phyloP scores from a whole-genome alignment of 2,113 vertebrate genomes.

The Triplophysa tibetana region DNA sequence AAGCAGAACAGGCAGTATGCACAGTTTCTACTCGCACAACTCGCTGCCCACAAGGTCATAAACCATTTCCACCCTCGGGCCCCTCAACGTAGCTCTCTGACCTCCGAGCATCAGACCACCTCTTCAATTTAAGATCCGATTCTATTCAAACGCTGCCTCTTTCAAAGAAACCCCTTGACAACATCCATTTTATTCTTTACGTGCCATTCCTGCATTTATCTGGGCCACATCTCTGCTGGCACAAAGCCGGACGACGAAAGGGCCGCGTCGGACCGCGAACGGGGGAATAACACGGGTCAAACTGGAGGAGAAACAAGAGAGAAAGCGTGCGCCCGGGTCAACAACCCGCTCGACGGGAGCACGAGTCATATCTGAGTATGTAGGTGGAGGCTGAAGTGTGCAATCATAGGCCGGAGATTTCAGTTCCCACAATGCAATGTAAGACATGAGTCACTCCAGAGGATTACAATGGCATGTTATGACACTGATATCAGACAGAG shows the following conservation, averaged over 20 bases:
- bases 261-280: constrained; percentile 11
- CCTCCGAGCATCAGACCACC: constrained; percentile 14
- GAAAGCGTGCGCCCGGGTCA: constrained; percentile 31
- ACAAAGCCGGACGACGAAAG: constrained; percentile 32
- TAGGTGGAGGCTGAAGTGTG: constrained; percentile 56
- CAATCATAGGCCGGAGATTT: constrained; percentile 62
- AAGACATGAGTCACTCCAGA: constrained; percentile 44
- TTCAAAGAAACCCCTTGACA: constrained; percentile 24
- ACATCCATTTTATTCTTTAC: constrained; percentile 27
- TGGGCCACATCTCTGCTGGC: not conserved
- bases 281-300: constrained; percentile 23
- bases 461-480: constrained; percentile 62
- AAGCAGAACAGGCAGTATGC: constrained; percentile 21
- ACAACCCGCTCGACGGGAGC: not conserved
- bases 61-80: constrained; percentile 12
- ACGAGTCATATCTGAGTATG: constrained; percentile 9
- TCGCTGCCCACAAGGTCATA: constrained; percentile 15
- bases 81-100: constrained; percentile 6
- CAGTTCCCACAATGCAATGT: constrained; percentile 11
- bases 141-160: constrained; percentile 7
- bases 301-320: not conserved
- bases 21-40: not conserved
- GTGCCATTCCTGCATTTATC: constrained; percentile 9
- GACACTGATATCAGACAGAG: constrained; percentile 58
- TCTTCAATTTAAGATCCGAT: not conserved